These are phyloP conservation scores for Melanotaenia trifasciata DNA, from an alignment of 2,797 vertebrate genomes.

Conservation along the genomic window DNA sequence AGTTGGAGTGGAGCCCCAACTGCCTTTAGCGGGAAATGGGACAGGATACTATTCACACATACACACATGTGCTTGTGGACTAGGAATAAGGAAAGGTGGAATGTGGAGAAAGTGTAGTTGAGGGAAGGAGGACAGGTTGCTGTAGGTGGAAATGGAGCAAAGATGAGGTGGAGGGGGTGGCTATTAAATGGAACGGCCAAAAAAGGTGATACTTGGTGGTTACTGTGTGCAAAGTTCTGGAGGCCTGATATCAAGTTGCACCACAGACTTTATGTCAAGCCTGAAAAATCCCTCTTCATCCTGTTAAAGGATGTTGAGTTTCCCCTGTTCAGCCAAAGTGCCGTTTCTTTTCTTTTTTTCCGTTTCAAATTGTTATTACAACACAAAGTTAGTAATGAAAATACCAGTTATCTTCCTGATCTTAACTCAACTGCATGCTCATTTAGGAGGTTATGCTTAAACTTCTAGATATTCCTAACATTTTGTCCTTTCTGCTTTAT, in stretches of 20 bases:
- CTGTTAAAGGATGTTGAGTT: neutral
- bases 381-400: too few relatives aligned
- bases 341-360: neutral
- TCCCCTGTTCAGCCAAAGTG: neutral
- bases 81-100: slow-evolving; percentile 38
- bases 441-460: too few relatives aligned
- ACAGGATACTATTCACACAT: slow-evolving; percentile 49
- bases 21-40: slow-evolving; percentile 51
- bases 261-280: neutral
- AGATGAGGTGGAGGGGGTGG: neutral
- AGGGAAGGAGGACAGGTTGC: slow-evolving; percentile 42
- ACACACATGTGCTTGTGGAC: slow-evolving; percentile 19
- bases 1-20: slow-evolving; percentile 65
- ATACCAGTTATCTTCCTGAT: too few relatives aligned
- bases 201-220: slow-evolving; percentile 27
- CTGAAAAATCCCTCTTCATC: neutral
- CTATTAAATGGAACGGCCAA: slow-evolving; percentile 16
- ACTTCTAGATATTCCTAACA: too few relatives aligned
- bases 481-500: too few relatives aligned
- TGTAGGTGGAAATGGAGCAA: slow-evolving; percentile 6
- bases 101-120: slow-evolving; percentile 50
- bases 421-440: too few relatives aligned
- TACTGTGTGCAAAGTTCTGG: slow-evolving; percentile 1
- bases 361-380: too few relatives aligned
- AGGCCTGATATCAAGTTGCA: neutral